A percentile compares a stretch with the other conserved stretches of the same genome.
Conservation (phyloP, 2,888 invertebrate species). For the Theretra japonica region DNA sequence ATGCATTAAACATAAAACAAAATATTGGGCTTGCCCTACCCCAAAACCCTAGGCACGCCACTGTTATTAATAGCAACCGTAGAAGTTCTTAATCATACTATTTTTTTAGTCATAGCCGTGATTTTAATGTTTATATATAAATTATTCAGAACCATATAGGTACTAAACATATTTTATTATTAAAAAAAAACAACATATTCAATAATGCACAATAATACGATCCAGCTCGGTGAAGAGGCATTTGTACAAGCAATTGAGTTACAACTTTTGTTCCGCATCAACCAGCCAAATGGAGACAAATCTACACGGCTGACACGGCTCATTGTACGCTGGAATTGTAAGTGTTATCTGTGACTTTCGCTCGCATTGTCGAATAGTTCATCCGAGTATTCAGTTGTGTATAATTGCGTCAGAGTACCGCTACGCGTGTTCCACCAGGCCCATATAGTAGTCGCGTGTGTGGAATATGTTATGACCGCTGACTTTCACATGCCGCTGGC, state of each 20-base stretch:
- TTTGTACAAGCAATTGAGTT: slow-evolving; percentile 10
- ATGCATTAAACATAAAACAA: too few relatives aligned
- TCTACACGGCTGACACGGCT: slow-evolving; percentile 38
- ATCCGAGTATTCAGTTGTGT: slow-evolving; percentile 68
- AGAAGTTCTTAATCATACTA: too few relatives aligned
- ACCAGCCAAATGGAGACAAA: slow-evolving; percentile 30
- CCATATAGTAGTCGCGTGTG: slow-evolving; percentile 64
- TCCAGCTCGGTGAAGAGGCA: not conserved
- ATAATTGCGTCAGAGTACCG: slow-evolving; percentile 79
- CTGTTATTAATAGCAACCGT: too few relatives aligned
- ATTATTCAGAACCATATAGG: not conserved
- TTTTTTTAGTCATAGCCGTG: too few relatives aligned
- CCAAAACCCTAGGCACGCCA: too few relatives aligned
- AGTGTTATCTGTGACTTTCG: slow-evolving; percentile 72
- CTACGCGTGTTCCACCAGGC: slow-evolving; percentile 71
- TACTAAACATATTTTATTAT: not conserved
- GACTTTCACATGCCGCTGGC: slow-evolving; percentile 69
- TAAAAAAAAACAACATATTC: not conserved
- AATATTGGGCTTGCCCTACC: too few relatives aligned
- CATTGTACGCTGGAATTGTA: slow-evolving; percentile 33
- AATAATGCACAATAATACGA: not conserved
- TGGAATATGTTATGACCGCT: slow-evolving; percentile 68
- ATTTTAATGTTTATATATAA: too few relatives aligned
- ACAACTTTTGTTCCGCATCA: slow-evolving; percentile 21
- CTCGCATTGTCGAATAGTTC: slow-evolving; percentile 50